These are phyloP conservation scores for Diploscapter pachys DNA, from an alignment of 1,140 invertebrate species.

Conservation along the genomic window DNA sequence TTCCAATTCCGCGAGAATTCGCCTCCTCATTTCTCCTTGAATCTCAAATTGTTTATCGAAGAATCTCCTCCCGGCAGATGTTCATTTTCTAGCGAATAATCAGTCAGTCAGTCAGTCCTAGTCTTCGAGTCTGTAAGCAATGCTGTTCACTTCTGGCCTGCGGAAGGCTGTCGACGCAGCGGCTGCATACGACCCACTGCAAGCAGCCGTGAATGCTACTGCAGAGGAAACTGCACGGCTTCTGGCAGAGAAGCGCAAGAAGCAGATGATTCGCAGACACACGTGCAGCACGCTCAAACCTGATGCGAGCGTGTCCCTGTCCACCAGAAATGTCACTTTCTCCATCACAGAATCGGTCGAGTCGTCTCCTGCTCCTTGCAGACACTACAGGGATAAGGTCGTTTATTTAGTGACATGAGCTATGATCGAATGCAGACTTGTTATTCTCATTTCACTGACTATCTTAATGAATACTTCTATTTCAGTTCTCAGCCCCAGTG, in stretches of 20 bases:
- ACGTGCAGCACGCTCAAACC: conserved; percentile 45
- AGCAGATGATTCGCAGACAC: conserved; percentile 47
- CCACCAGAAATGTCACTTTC: no score
- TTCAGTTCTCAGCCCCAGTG: no score
- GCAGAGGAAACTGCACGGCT: conserved; percentile 40
- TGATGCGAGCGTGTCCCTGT: not conserved
- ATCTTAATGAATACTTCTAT: no score
- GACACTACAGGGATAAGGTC: no score
- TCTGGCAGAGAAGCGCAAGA: conserved; percentile 44
- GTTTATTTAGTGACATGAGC: no score
- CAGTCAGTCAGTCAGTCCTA: conserved; percentile 16
- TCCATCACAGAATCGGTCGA: no score
- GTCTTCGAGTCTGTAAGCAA: conserved; percentile 18
- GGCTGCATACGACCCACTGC: conserved; percentile 17
- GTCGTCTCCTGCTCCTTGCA: no score
- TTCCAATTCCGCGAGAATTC: conserved; percentile 17
- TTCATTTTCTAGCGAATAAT: not conserved
- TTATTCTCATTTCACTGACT: no score
- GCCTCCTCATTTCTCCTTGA: not conserved
- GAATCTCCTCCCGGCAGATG: no score
- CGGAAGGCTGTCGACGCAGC: conserved; percentile 50
- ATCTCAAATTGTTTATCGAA: conserved; percentile 11
- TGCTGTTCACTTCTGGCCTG: conserved; percentile 53
- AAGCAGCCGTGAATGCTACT: conserved; percentile 25
- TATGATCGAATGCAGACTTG: no score